Evolutionary conservation across 35 echinoderm and acorn worm genomes (phyloP), one percentile per base, ranked within the genome.

Genomic region (Nesometra sesokonis): DNA sequence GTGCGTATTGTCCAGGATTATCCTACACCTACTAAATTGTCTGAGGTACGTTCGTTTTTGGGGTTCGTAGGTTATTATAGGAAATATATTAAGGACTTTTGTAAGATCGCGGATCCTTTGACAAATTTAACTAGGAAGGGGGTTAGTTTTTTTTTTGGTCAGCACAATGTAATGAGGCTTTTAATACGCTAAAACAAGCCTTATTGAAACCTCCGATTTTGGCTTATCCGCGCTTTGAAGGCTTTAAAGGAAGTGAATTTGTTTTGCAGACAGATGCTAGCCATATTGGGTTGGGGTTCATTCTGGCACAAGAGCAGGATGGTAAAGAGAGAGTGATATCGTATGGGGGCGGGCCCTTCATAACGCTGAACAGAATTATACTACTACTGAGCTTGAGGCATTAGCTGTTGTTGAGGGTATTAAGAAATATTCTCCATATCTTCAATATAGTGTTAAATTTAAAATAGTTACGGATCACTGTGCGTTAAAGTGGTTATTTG

Each of bases 391-490:
- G 32, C 33, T 36, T 34, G 87, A 88, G 39, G 76, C 77, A 17
- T 38, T 88, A 19, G 88, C 88, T 34, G 37, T 89, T 27, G 80
- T 89, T 0, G 80, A 34, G 35, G 80, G 88, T 35, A 38, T 89
- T 11, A 67, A 83, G 35, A 57, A 39, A 36, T 82, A 83, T 77
- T 0, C 35, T 23, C 46, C 80, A 33, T 80, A 83, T 47, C 46
- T 89, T 37, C 80, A 83, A 31, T 77, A 84, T 36, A 32, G 88
- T 35, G 31, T 82, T 17, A 83, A 89, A 83, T 89, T 89, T 33
- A 40, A n/a, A n/a, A n/a, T n/a, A n/a, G n/a, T n/a, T n/a, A n/a
- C n/a, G n/a, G n/a, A n/a, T n/a, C n/a, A n/a, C n/a, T n/a, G n/a
- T n/a, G n/a, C n/a, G n/a, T n/a, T n/a, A n/a, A n/a, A n/a, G n/a